phyloP scores from a whole-genome alignment of 2,888 invertebrate genomes.

The Drosophila maculinotata region DNA sequence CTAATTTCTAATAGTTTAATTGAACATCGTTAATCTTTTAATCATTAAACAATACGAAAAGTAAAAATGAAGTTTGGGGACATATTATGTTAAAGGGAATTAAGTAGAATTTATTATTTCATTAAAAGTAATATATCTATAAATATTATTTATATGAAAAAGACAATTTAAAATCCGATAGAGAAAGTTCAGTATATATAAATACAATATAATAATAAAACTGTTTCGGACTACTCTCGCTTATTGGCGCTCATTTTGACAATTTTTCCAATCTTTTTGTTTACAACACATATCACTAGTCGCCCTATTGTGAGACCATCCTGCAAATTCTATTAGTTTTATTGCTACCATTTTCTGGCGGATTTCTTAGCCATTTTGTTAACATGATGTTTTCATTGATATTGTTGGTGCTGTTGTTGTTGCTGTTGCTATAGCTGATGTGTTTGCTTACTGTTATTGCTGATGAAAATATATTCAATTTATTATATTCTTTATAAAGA shows the following conservation, averaged over 20 bases:
- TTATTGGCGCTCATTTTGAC: constrained; percentile 20
- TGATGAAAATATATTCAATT: constrained; percentile 79
- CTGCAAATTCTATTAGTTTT: constrained; percentile 42
- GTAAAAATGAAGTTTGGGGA: too few species aligned
- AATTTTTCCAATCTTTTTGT: constrained; percentile 47
- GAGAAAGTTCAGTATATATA: neutral
- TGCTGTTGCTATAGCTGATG: constrained; percentile 38
- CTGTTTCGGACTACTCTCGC: constrained; percentile 19
- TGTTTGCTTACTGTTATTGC: constrained; percentile 69
- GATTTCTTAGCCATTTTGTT: constrained; percentile 68
- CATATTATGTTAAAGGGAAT: too few species aligned
- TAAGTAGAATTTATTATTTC: too few species aligned
- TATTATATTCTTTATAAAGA: constrained; percentile 75
- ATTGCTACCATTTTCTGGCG: constrained; percentile 44
- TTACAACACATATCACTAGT: constrained; percentile 68
- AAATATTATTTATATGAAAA: too few species aligned
- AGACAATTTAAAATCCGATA: too few species aligned
- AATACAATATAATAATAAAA: neutral
- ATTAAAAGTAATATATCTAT: too few species aligned
- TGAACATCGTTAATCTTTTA: too few species aligned
- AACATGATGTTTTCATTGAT: constrained; percentile 72
- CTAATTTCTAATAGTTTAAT: too few species aligned
- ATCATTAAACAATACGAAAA: too few species aligned
- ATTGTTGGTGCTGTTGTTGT: constrained; percentile 40
- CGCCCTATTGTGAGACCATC: constrained; percentile 37